A percentile compares a stretch with the other conserved stretches of the same genome.
Evolutionary conservation across 2,797 vertebrate species (phyloP).

Genomic region (Microtus obscurus): DNA sequence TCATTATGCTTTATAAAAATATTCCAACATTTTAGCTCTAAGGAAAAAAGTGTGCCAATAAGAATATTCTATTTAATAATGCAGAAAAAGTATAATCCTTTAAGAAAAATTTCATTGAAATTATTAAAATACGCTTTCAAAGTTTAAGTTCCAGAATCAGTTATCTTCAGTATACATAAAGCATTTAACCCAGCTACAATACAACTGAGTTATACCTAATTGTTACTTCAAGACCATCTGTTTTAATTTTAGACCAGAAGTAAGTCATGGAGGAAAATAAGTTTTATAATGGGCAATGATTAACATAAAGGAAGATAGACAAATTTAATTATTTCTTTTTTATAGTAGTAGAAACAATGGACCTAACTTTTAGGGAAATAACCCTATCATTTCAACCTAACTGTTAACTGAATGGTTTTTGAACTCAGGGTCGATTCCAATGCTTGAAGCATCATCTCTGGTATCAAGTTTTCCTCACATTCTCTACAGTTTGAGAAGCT

Average conservation of each 20-base stretch:
- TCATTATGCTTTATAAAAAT: background rate
- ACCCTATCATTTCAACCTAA: background rate
- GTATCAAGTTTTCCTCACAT: background rate
- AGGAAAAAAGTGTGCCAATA: constrained; percentile 1
- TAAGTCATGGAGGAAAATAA: background rate
- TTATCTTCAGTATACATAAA: constrained; percentile 41
- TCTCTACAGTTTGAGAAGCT: background rate
- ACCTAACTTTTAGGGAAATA: background rate
- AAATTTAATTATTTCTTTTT: constrained; percentile 53
- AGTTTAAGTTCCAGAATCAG: constrained; percentile 62
- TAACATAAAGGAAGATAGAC: background rate
- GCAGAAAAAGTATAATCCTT: constrained; percentile 38
- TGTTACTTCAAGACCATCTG: constrained; percentile 40
- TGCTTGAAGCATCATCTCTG: background rate
- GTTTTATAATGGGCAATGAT: background rate
- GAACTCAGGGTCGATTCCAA: background rate
- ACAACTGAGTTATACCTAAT: constrained; percentile 39
- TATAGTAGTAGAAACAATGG: background rate
- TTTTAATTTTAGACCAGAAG: constrained; percentile 53
- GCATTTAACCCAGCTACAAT: constrained; percentile 15
- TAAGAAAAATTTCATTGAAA: constrained; percentile 47
- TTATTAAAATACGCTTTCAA: constrained; percentile 58
- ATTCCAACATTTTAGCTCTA: background rate
- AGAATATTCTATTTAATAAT: constrained; percentile 40
- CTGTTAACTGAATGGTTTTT: constrained; percentile 7